Base-by-base conservation (phyloP, 64 coral and sea anemone species). In the Orbicella faveolata region DNA sequence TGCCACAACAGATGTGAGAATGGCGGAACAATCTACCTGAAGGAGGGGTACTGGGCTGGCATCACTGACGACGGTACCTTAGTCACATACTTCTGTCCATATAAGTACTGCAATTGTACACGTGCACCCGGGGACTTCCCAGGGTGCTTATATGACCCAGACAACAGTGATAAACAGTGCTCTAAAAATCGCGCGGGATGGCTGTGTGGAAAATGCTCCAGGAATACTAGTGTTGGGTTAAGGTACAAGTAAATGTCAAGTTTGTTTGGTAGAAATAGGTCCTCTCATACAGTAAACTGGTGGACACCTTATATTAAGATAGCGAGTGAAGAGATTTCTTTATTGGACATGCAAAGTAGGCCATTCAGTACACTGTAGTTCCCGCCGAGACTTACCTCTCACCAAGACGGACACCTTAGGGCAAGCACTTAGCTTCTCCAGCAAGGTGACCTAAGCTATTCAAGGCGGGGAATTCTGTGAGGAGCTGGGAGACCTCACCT, bases 11-110 rank as follows among this genome's bases (percentile, higher is more conserved):
- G 94, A 51, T 96, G 94, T 64, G 89, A 83, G 3, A 83, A 88
- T 83, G 93, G 90, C 8, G 83, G 76, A 30, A 82, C 89, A 1
- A 77, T 98, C 9, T 95, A 91, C 23, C 55, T 95, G 14, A 74
- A 86, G 23, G 75, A 93, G 85, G 97, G 94, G 15, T 93, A 89
- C 86, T 99, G 97, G 97, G 89, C 79, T 41, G 87, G 87, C 25
- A 18, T 94, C 34, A 44, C 72, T 1, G 30, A 62, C 1, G 57
- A 83, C 6, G 91, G 86, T 37, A 34, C 67, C 20, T 80, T 99
- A 34, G 84, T 95, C 10, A 87, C 91, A 0, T 93, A 93, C 35
- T 84, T 78, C 73, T 99, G 97, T 37, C 97, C 97, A n/a, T 86
- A 77, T 51, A 88, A 79, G 17, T 99, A 99, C 67, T 99, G 97